Evolutionary conservation across 2,888 invertebrate species (phyloP), one percentile per base, ranked within the genome.

Genomic region (Stictocephala bisonia): DNA sequence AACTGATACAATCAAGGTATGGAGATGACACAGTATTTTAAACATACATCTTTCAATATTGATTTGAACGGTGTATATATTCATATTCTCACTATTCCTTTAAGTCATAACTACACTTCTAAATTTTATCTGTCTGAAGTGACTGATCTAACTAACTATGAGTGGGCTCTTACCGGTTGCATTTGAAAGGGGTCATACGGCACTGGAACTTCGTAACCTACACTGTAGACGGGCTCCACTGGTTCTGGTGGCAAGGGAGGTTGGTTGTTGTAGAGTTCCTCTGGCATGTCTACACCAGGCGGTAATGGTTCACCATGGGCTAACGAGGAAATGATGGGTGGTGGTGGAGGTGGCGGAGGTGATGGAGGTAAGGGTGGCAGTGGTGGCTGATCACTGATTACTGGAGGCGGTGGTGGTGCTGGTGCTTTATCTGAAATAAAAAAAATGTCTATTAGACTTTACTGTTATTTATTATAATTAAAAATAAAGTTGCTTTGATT

Each of bases 271-370:
- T 53, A 66, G 29, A 83, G 79, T 60, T 86, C 86, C 1, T 70
- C 70, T 1, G 84, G 82, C 6, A 84, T 81, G 78, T 88, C 88
- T 0, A 87, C 86, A 2, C 87, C 87, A 6, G 87, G 87, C 15
- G 87, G 87, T n/a, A 86, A 79, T 13, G 87, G 87, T 79, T 88
- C 86, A 15, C 79, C 82, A 18, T 73, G 58, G 48, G 60, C 18
- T 67, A 70, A 35, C 68, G 53, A 2, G 71, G 75, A 41, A 58
- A 76, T 58, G 71, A 76, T 9, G 7, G 73, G 60, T 40, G 74
- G 74, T 15, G 73, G 71, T 13, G 64, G 50, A 20, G 78, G 75
- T 1, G 77, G 75, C 6, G 77, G 77, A 1, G 76, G 78, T 2
- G 78, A 75, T 9, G 76, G 70, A 11, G 75, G 74, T 15, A 44